phyloP scores from a whole-genome alignment of 2,888 invertebrate species.

The Belgica antarctica region DNA sequence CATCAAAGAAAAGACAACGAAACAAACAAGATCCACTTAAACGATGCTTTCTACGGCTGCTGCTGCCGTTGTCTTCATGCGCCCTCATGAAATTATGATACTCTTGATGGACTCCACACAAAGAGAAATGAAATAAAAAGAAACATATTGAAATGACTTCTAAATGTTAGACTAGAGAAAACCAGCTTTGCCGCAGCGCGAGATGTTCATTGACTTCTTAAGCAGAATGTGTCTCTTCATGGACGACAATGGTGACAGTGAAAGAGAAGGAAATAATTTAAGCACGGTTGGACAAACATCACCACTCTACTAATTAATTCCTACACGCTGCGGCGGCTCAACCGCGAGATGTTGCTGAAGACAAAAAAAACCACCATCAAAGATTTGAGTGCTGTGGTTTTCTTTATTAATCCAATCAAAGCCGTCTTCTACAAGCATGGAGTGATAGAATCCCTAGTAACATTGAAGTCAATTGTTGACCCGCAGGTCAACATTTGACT shows the following conservation, averaged over 20 bases:
- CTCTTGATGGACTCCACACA: background rate
- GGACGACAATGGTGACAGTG: background rate
- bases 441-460: too few species aligned
- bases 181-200: constrained; percentile 24
- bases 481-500: too few species aligned
- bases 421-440: too few species aligned
- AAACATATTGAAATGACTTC: background rate
- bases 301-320: constrained; percentile 39
- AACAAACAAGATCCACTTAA: constrained; percentile 4
- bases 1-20: background rate
- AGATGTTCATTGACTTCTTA: constrained; percentile 38
- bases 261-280: constrained; percentile 23
- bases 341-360: background rate
- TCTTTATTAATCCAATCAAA: background rate
- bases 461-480: too few species aligned
- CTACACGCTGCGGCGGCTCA: constrained; percentile 28
- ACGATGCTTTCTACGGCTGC: too few species aligned
- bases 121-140: background rate
- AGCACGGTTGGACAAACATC: constrained; percentile 38
- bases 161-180: background rate
- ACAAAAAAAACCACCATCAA: too few species aligned
- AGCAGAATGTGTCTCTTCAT: background rate
- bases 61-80: background rate
- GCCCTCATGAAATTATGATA: too few species aligned
- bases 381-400: background rate